A percentile compares a stretch with the other conserved stretches of the same genome.
These are phyloP conservation scores for Platypus cylindrus DNA, from an alignment of 2,888 invertebrate species.

Conservation along the genomic window DNA sequence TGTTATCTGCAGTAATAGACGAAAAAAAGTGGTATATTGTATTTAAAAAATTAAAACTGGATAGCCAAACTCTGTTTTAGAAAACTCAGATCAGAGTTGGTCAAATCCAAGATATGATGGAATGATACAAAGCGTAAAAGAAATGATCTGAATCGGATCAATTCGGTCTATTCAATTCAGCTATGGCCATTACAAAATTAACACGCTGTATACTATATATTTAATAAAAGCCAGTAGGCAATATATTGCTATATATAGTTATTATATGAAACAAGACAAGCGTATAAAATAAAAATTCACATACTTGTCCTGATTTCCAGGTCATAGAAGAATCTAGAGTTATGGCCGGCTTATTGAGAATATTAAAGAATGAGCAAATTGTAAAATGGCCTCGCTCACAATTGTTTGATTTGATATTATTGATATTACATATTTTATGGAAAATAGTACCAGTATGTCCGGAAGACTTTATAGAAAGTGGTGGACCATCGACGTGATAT, in stretches of 20 bases:
- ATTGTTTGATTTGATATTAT: slow-evolving; percentile 13
- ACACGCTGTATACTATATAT: background rate
- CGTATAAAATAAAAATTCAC: background rate
- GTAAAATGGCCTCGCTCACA: slow-evolving; percentile 16
- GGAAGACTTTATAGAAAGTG: slow-evolving; percentile 21
- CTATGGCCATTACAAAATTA: too few relatives aligned
- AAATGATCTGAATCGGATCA: background rate
- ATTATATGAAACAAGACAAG: background rate
- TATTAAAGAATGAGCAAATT: slow-evolving; percentile 14
- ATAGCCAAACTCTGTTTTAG: too few relatives aligned
- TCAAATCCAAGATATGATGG: too few relatives aligned
- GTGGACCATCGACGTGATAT: slow-evolving; percentile 21
- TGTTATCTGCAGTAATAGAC: too few relatives aligned
- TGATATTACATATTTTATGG: slow-evolving; percentile 17
- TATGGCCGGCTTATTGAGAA: slow-evolving; percentile 16
- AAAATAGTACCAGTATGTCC: slow-evolving; percentile 18
- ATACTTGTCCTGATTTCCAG: slow-evolving; percentile 8
- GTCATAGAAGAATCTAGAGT: slow-evolving; percentile 17
- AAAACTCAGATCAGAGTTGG: too few relatives aligned
- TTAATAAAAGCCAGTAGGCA: too few relatives aligned
- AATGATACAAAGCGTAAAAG: too few relatives aligned
- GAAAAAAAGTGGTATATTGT: too few relatives aligned
- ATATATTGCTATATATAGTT: background rate
- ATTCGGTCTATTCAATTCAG: too few relatives aligned
- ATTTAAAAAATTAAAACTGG: too few relatives aligned